Base-by-base conservation (phyloP, 2,888 invertebrate genomes). In the Melipona bicolor region DNA sequence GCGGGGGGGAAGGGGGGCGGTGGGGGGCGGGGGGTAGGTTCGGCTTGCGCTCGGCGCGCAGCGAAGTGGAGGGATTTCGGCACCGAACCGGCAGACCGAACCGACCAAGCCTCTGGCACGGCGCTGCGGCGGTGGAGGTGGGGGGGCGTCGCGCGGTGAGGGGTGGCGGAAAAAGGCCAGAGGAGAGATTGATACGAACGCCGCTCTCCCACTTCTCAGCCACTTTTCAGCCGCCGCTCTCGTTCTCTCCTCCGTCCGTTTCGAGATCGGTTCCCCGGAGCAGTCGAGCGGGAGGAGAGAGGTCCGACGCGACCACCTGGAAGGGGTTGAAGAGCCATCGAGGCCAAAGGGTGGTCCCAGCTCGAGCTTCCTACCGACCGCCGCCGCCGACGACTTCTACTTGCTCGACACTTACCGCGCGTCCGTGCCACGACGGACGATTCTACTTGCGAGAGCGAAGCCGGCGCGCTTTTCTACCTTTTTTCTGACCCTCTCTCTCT, bases 291-390 rank as follows among this genome's bases (percentile, higher is more conserved):
- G 75, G 56, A 67, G 70, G 84, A 76, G 84, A 76, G 79, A 81
- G 79, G 81, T 79, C 86, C 81, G 56, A 82, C 83, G 83, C 84
- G 87, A 86, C 88, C 84, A 84, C 80, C 85, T 89, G 90, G 91
- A 91, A 90, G 88, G 91, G 90, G 90, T 86, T 89, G 88, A 86
- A 91, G 87, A 88, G 86, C 90, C 85, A 87, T 89, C 85, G 90
- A 90, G 88, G 83, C 76, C 82, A 83, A 82, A 88, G 86, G 88
- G 86, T 88, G 88, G 81, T 80, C 79, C 80, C 77, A 52, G 73
- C 69, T 75, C 74, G 81, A 75, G 79, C 78, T 83, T 83, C 76
- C 83, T 74, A 76, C 73, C 65, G 27, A 15, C 68, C 27, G 21
- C 50, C 50, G 50, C 13, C 62, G 50, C 4, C 43, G 17, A 56